These are phyloP conservation scores for Hippopotamus amphibius DNA, from an alignment of 2,113 vertebrate species.

Conservation along the genomic window DNA sequence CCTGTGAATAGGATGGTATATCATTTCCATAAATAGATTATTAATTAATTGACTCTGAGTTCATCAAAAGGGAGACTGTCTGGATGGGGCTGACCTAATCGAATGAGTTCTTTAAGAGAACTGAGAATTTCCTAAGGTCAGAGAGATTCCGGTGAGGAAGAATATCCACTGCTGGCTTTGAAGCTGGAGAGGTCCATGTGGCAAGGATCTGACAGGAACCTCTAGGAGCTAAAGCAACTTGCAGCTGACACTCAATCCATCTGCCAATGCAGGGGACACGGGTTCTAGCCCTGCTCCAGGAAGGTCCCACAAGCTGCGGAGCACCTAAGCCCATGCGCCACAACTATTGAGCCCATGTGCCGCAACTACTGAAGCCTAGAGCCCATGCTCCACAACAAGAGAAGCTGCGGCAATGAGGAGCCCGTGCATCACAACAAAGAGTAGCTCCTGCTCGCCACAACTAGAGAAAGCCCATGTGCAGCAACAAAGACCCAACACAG, in stretches of 20 bases:
- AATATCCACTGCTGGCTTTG: neutral
- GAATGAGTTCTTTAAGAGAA: neutral
- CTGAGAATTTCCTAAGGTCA: neutral
- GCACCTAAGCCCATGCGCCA: too few species aligned
- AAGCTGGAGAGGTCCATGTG: neutral
- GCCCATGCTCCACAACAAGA: too few species aligned
- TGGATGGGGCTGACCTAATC: neutral
- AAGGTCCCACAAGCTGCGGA: too few species aligned
- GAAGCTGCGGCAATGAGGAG: too few species aligned
- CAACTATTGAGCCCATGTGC: too few species aligned
- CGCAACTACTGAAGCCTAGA: too few species aligned
- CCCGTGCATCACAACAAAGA: too few species aligned
- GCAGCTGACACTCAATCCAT: neutral
- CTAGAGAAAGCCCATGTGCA: too few species aligned
- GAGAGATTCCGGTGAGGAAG: neutral
- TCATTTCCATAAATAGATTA: neutral
- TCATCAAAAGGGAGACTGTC: neutral
- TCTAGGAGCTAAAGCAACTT: neutral
- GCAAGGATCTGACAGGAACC: neutral
- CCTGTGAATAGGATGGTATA: neutral
- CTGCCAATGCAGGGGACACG: too few species aligned
- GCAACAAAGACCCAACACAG: too few species aligned
- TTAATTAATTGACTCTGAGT: neutral
- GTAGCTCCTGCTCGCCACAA: too few species aligned
- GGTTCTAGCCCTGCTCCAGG: too few species aligned